phyloP scores from a whole-genome alignment of 2,113 vertebrate species.

The Oreotragus oreotragus region DNA sequence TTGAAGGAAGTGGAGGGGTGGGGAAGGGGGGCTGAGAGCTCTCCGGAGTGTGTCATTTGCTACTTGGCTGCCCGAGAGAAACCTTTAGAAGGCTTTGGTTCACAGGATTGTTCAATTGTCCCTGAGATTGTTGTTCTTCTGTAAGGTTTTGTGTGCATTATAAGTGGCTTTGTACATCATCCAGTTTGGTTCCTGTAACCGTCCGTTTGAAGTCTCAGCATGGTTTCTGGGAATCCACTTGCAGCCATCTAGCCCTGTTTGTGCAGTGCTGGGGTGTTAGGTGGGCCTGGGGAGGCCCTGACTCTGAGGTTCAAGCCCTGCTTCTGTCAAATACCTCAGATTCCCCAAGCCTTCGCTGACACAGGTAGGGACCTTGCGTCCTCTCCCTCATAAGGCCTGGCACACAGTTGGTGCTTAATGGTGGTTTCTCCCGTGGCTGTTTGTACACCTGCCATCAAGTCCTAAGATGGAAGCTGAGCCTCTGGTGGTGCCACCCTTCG shows the following conservation, averaged over 20 bases:
- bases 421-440: not conserved
- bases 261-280: not conserved
- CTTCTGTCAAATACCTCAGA: not conserved
- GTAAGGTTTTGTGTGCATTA: not conserved
- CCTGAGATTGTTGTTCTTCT: not conserved
- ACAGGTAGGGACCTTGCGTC: not conserved
- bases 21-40: conserved; percentile 14
- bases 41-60: not conserved
- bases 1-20: not conserved
- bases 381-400: not conserved
- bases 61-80: conserved; percentile 44
- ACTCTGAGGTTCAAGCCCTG: not conserved
- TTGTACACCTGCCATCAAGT: not conserved
- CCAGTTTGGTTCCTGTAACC: not conserved
- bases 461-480: not conserved
- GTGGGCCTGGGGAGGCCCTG: not conserved
- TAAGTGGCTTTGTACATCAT: not conserved
- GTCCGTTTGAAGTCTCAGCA: not conserved
- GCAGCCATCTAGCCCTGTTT: not conserved
- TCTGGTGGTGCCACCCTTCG: not conserved
- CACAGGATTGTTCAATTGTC: not conserved
- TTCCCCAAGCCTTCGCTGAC: not conserved
- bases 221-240: not conserved
- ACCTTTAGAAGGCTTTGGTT: not conserved
- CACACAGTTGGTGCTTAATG: not conserved